Conservation (phyloP, 2,113 vertebrate genomes). For the Xiphias gladius region DNA sequence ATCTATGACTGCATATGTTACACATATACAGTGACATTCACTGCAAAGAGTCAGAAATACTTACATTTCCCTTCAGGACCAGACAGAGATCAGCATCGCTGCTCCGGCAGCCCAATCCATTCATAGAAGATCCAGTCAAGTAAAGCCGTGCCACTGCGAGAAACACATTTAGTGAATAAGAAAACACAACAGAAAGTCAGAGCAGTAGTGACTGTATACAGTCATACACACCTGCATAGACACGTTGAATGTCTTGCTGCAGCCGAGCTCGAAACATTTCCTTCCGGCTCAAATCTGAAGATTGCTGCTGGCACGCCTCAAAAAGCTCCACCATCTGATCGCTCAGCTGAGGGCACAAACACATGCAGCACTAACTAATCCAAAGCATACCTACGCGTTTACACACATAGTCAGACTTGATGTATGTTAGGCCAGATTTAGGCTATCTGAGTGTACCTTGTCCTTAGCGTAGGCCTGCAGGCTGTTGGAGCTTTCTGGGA, state of each 20-base stretch:
- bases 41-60: conserved; percentile 58
- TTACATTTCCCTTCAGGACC: conserved; percentile 89
- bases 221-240: conserved; percentile 70
- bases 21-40: background rate
- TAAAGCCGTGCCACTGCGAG: conserved; percentile 88
- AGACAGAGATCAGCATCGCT: conserved; percentile 97
- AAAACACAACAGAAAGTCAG: background rate
- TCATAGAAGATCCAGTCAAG: conserved; percentile 95
- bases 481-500: conserved; percentile 68
- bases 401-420: background rate
- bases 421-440: background rate
- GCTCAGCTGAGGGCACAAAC: conserved; percentile 88
- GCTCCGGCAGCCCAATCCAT: conserved; percentile 92
- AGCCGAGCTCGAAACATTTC: conserved; percentile 89
- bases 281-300: conserved; percentile 90
- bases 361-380: conserved; percentile 6
- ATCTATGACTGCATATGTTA: background rate
- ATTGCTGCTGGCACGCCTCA: conserved; percentile 90
- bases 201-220: background rate
- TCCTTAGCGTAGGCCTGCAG: conserved; percentile 85
- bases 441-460: conserved; percentile 83
- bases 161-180: conserved; percentile 2
- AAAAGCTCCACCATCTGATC: conserved; percentile 92
- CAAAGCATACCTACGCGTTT: background rate
- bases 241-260: conserved; percentile 89